Percentiles rank a stretch among this genome's conserved stretches.
phyloP scores from a whole-genome alignment of 2,888 invertebrate species.

The Macrosiphum euphorbiae region DNA sequence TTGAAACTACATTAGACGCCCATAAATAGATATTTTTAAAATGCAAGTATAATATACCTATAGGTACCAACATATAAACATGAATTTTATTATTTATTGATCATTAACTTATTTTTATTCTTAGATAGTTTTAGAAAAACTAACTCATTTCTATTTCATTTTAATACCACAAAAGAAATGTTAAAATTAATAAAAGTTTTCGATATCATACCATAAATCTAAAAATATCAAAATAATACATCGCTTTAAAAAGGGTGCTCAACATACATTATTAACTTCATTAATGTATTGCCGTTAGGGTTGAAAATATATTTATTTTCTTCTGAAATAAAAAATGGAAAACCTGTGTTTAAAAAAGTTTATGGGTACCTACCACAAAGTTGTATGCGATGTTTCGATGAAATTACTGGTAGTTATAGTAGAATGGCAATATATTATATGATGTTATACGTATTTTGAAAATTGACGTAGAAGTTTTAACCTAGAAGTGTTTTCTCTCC shows the following conservation, averaged over 20 bases:
- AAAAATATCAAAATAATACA: background rate
- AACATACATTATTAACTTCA: background rate
- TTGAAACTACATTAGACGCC: background rate
- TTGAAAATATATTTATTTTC: conserved; percentile 31
- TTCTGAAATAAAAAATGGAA: conserved; percentile 28
- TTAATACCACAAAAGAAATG: background rate
- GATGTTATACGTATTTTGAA: conserved; percentile 21
- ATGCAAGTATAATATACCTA: background rate
- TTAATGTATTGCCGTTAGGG: background rate
- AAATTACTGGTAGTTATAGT: background rate
- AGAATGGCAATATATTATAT: background rate
- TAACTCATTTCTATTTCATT: background rate
- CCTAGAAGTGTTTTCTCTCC: background rate
- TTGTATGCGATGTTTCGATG: background rate
- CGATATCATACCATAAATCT: background rate
- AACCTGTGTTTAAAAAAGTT: conserved; percentile 38
- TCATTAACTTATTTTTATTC: background rate
- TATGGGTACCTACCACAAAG: background rate
- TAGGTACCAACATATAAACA: background rate
- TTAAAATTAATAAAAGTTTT: background rate
- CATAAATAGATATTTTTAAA: background rate
- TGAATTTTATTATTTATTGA: background rate
- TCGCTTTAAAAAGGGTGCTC: background rate
- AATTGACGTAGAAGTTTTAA: conserved; percentile 23
- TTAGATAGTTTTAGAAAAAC: background rate